A percentile compares a stretch with the other conserved stretches of the same genome.
Evolutionary conservation across 2,113 vertebrate genomes (phyloP).

Genomic region (Oncorhynchus clarkii): DNA sequence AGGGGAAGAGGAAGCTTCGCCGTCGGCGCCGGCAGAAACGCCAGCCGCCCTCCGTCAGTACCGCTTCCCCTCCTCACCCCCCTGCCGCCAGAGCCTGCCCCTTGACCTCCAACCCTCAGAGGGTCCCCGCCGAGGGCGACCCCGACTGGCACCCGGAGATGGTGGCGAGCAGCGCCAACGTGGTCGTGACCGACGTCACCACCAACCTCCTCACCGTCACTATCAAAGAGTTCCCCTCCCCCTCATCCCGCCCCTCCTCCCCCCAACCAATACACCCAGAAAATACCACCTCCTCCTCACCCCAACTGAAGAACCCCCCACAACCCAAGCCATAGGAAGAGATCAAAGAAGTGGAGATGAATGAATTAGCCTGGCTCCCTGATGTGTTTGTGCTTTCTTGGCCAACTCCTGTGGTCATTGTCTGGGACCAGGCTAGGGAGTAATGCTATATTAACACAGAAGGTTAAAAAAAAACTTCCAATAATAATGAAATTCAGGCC

Average conservation of each 20-base stretch:
- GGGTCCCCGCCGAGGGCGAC: constrained; percentile 75
- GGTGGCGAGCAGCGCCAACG: constrained; percentile 91
- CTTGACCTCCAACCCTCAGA: constrained; percentile 34
- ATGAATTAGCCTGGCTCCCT: background rate
- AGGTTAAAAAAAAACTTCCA: no score
- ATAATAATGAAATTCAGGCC: constrained; percentile 5
- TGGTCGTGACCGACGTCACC: constrained; percentile 95
- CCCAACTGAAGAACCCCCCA: constrained; percentile 15
- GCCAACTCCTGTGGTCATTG: background rate
- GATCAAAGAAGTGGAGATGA: no score
- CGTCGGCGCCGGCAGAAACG: constrained; percentile 34
- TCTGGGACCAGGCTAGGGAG: no score
- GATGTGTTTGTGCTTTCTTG: no score
- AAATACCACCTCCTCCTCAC: constrained; percentile 33
- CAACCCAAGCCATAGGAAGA: constrained; percentile 1
- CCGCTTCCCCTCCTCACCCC: constrained; percentile 22
- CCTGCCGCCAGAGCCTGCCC: background rate
- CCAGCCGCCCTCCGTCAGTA: constrained; percentile 5
- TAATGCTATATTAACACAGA: constrained; percentile 16
- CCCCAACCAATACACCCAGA: constrained; percentile 6
- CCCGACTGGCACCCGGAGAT: constrained; percentile 90
- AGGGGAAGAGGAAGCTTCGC: constrained; percentile 51
- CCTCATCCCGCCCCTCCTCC: constrained; percentile 78
- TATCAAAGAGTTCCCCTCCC: constrained; percentile 96
- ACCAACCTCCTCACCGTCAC: constrained; percentile 97